Percentiles rank a stretch among this genome's conserved stretches.
These are phyloP conservation scores for Chloropsis cyanopogon DNA, from an alignment of 2,113 vertebrate genomes.

Conservation along the genomic window DNA sequence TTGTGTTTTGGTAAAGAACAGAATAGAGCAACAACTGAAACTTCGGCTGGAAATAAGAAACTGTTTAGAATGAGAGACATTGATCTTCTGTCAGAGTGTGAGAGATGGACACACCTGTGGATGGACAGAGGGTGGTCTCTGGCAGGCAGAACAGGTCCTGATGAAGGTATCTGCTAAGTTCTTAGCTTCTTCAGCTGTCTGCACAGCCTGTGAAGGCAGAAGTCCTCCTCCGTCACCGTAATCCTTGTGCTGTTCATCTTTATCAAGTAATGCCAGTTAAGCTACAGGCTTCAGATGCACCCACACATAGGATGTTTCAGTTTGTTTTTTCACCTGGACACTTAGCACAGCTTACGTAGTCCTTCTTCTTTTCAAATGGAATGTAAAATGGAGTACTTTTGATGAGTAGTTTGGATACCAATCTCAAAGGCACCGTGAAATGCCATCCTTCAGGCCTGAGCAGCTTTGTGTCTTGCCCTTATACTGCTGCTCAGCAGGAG, in stretches of 20 bases:
- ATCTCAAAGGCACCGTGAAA: background rate
- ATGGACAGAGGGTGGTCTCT: background rate
- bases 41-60: background rate
- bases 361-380: background rate
- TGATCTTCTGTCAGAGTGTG: background rate
- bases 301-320: background rate
- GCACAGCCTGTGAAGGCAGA: background rate
- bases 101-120: rapidly evolving
- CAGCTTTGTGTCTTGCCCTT: background rate
- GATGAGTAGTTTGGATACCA: background rate
- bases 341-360: background rate
- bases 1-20: background rate
- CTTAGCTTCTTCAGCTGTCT: background rate
- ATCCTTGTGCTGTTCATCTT: background rate
- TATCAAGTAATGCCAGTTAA: background rate
- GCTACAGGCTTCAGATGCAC: background rate
- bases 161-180: background rate
- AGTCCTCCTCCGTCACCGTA: background rate
- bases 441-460: rapidly evolving
- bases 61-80: background rate
- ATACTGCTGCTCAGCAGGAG: background rate
- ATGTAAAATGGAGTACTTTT: background rate
- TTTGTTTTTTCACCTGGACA: background rate
- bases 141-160: background rate
- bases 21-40: background rate